A percentile compares a stretch with the other conserved stretches of the same genome.
Conservation (phyloP, 2,797 vertebrate species). For the Cryptoblepharus egeriae region DNA sequence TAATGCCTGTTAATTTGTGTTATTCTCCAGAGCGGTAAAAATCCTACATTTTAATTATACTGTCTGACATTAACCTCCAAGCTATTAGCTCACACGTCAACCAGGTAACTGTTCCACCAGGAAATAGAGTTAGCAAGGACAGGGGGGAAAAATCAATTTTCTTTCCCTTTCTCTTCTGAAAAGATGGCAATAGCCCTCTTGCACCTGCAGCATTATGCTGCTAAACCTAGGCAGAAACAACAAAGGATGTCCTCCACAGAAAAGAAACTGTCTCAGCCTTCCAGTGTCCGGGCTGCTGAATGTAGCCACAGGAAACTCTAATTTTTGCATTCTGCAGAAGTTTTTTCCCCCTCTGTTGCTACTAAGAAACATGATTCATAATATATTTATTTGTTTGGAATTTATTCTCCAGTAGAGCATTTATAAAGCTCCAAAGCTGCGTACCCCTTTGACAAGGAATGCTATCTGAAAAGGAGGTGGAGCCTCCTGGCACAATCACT, state of each 20-base stretch:
- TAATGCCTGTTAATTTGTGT: conserved; percentile 63
- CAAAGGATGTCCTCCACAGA: conserved; percentile 62
- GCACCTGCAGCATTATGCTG: conserved; percentile 73
- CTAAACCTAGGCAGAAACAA: conserved; percentile 57
- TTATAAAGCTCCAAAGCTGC: conserved; percentile 55
- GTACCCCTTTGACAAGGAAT: conserved; percentile 55
- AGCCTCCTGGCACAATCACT: conserved; percentile 55
- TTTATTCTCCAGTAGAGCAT: conserved; percentile 52
- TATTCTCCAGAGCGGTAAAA: conserved; percentile 22
- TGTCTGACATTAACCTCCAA: conserved; percentile 51
- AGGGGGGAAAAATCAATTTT: conserved; percentile 59
- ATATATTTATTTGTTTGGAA: conserved; percentile 40
- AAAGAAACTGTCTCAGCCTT: conserved; percentile 31
- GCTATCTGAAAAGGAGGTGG: conserved; percentile 69
- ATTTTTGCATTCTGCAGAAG: not conserved
- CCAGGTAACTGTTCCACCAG: conserved; percentile 67
- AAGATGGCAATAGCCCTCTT: conserved; percentile 1
- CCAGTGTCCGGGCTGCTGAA: conserved; percentile 19
- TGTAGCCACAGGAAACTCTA: conserved; percentile 9
- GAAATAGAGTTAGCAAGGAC: conserved; percentile 62
- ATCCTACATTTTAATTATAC: conserved; percentile 56
- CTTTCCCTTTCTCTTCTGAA: conserved; percentile 21
- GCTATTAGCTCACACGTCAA: conserved; percentile 64
- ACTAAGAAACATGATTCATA: conserved; percentile 43
- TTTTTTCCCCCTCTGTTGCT: conserved; percentile 4